Conservation (phyloP, 1,140 invertebrate species). For the Phymastichus coffea region DNA sequence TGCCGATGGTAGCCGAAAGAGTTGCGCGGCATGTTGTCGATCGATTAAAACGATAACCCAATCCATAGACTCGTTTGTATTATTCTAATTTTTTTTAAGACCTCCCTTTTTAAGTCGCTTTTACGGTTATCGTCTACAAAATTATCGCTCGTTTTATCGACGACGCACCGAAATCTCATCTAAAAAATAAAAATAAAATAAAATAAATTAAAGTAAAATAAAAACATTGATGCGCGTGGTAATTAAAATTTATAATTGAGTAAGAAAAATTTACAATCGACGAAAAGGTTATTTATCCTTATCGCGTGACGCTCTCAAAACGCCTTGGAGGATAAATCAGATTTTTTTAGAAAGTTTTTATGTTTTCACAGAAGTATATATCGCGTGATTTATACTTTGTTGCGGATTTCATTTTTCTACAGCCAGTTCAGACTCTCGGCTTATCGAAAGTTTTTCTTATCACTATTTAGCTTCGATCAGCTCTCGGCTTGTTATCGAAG, state of each 20-base stretch:
- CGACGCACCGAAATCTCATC: neutral
- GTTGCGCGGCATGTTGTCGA: slow-evolving; percentile 4
- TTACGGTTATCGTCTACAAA: neutral
- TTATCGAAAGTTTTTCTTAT: too few species aligned
- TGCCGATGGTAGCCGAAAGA: neutral
- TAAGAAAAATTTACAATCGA: too few species aligned
- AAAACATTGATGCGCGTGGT: too few species aligned
- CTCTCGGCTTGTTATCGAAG: too few species aligned
- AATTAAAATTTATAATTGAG: slow-evolving; percentile 12
- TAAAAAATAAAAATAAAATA: too few species aligned
- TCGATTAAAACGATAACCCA: slow-evolving; percentile 17
- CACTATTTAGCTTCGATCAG: too few species aligned
- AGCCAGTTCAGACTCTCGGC: too few species aligned
- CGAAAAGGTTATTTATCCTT: neutral
- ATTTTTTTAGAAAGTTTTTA: neutral
- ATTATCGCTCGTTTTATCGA: neutral
- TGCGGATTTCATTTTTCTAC: too few species aligned
- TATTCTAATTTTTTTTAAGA: slow-evolving; percentile 8
- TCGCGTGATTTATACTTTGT: too few species aligned
- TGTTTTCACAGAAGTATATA: too few species aligned
- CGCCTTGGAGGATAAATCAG: neutral
- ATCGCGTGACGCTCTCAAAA: neutral
- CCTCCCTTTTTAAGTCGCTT: too few species aligned
- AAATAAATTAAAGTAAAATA: too few species aligned
- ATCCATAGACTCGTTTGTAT: neutral